phyloP scores from a whole-genome alignment of 1,140 invertebrate species.

The Muscidifurax raptorellus region DNA sequence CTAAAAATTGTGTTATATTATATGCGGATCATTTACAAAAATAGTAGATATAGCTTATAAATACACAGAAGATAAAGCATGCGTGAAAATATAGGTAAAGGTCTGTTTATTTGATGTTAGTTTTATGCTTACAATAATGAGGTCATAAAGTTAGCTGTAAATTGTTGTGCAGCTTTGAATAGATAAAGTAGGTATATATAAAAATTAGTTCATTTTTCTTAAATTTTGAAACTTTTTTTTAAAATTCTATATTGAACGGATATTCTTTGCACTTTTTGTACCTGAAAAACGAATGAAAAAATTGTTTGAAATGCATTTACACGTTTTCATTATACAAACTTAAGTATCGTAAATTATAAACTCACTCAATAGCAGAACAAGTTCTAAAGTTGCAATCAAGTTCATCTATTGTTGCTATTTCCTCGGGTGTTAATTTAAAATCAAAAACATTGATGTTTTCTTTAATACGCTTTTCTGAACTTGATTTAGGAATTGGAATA shows the following conservation, averaged over 20 bases:
- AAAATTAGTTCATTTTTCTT: not conserved
- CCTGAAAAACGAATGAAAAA: constrained; percentile 52
- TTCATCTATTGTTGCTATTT: constrained; percentile 78
- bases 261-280: constrained; percentile 78
- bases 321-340: not conserved
- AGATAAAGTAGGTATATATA: not conserved
- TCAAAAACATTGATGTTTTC: constrained; percentile 85
- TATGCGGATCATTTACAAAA: not conserved
- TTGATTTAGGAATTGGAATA: constrained; percentile 84
- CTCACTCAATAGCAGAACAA: constrained; percentile 71
- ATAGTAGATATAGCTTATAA: not conserved
- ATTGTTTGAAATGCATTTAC: constrained; percentile 51
- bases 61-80: not conserved
- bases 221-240: not conserved
- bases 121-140: not conserved
- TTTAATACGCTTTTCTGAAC: constrained; percentile 79
- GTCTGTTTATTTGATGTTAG: not conserved
- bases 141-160: not conserved
- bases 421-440: constrained; percentile 80
- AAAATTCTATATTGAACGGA: constrained; percentile 73
- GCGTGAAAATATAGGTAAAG: not conserved
- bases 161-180: not conserved
- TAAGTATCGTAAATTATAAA: not conserved
- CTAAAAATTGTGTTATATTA: too few relatives aligned
- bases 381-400: constrained; percentile 79